Conservation (phyloP, 2,113 vertebrate genomes). For the Petaurus breviceps region DNA sequence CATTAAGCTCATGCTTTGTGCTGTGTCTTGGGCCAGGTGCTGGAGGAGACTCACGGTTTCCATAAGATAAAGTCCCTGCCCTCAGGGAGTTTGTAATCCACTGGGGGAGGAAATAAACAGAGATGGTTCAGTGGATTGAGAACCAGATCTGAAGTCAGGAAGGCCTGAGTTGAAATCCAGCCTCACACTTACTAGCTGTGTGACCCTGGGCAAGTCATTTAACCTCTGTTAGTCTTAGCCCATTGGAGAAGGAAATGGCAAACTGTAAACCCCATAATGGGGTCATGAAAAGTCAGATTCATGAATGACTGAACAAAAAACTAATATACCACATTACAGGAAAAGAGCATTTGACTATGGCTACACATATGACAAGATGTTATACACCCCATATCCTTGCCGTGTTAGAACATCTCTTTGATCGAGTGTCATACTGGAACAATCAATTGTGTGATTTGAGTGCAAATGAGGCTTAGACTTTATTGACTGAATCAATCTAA, state of each 20-base stretch:
- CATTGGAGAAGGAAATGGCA: not conserved
- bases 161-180: not conserved
- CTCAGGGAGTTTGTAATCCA: not conserved
- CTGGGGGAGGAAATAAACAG: not conserved
- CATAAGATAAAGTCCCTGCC: not conserved
- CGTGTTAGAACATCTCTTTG: not conserved
- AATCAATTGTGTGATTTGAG: not conserved
- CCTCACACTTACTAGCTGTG: not conserved
- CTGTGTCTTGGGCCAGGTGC: not conserved
- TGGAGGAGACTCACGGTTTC: not conserved
- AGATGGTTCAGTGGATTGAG: not conserved
- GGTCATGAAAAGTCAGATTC: not conserved
- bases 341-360: not conserved
- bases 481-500: not conserved
- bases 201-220: not conserved
- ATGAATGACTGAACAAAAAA: not conserved
- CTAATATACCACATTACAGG: not conserved
- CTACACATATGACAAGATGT: not conserved
- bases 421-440: not conserved
- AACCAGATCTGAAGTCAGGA: not conserved
- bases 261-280: not conserved
- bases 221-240: not conserved
- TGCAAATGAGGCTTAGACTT: not conserved
- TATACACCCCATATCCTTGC: not conserved
- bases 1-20: not conserved